A percentile compares a stretch with the other conserved stretches of the same genome.
Conservation (phyloP, 2,797 vertebrate genomes). For the Spondyliosoma cantharus region DNA sequence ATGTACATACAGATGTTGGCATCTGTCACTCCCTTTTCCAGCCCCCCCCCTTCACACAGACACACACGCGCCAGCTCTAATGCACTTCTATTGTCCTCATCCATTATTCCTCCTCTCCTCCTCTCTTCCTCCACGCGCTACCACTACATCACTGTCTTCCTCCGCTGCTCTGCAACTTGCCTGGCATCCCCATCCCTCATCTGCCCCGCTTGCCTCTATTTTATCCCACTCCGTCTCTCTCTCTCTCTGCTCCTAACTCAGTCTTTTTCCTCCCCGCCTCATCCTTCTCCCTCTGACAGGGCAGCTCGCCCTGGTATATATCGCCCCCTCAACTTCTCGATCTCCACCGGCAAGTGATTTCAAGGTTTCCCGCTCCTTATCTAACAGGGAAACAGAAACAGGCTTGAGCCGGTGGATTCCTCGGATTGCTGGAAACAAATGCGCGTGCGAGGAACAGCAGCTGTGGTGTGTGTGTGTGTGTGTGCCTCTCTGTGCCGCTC, state of each 20-base stretch:
- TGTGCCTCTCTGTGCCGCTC: not conserved
- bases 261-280: conserved; percentile 63
- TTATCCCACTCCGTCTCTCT: conserved; percentile 47
- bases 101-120: conserved; percentile 82
- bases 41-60: conserved; percentile 23
- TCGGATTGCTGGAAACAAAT: conserved; percentile 31
- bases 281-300: conserved; percentile 63
- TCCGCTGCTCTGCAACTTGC: conserved; percentile 73
- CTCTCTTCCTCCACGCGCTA: conserved; percentile 61
- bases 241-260: conserved; percentile 65
- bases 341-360: conserved; percentile 51
- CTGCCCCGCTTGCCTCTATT: conserved; percentile 53
- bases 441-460: conserved; percentile 9
- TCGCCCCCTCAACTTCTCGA: conserved; percentile 32
- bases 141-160: conserved; percentile 84
- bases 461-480: not conserved
- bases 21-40: conserved; percentile 33
- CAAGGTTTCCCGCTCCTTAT: conserved; percentile 38
- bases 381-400: conserved; percentile 49
- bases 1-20: conserved; percentile 46
- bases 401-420: conserved; percentile 18
- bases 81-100: conserved; percentile 88
- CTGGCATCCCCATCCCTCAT: conserved; percentile 79
- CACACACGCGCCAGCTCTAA: conserved; percentile 75
- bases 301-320: conserved; percentile 4